Evolutionary conservation across 2,113 vertebrate genomes (phyloP).

Genomic region (Herpetotheres cachinnans): DNA sequence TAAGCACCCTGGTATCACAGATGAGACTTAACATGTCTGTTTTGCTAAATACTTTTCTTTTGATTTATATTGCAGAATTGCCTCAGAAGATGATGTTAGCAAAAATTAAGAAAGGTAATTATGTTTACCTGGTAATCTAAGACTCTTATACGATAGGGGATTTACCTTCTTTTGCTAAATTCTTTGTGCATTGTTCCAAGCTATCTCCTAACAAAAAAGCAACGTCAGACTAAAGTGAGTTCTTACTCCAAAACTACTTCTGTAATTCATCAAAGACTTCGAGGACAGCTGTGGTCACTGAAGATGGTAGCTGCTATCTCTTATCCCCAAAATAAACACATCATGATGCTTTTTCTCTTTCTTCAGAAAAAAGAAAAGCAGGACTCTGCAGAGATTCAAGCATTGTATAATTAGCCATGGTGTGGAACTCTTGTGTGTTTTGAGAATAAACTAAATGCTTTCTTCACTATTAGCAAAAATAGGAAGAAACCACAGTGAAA

Average conservation of each 20-base stretch:
- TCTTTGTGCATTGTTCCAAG: not conserved
- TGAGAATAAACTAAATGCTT: not conserved
- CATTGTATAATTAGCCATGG: not conserved
- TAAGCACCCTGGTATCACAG: not conserved
- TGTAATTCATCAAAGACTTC: not conserved
- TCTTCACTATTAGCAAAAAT: not conserved
- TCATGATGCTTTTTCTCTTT: not conserved
- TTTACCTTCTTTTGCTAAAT: not conserved
- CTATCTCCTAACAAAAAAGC: not conserved
- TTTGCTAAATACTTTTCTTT: not conserved
- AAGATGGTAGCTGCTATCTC: not conserved
- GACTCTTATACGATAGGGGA: not conserved
- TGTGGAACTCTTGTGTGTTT: not conserved
- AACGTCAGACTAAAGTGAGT: not conserved
- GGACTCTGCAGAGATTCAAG: not conserved
- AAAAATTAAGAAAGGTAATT: constrained; percentile 43
- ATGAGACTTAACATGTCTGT: not conserved
- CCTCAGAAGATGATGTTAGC: not conserved
- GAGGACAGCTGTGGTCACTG: not conserved
- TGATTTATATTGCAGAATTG: constrained; percentile 28
- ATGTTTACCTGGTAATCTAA: not conserved
- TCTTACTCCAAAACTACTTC: not conserved
- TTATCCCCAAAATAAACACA: not conserved
- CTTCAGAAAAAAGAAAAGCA: not conserved
- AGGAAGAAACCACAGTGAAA: not conserved